A percentile compares a stretch with the other conserved stretches of the same genome.
Evolutionary conservation across 2,797 vertebrate genomes (phyloP).

Genomic region (Gymnopithys bicolor): DNA sequence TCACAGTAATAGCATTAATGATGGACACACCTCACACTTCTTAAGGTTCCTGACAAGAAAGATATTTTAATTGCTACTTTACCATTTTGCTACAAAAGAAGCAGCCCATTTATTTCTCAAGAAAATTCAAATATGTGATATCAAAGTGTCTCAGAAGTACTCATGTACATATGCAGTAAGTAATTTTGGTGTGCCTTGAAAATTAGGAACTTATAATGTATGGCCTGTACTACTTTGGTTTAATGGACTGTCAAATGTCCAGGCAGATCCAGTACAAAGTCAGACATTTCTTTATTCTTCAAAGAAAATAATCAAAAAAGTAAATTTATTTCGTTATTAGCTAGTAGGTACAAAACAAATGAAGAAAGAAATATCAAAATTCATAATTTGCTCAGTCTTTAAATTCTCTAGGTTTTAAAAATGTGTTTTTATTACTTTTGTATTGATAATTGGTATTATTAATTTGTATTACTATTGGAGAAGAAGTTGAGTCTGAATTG

Average conservation of each 20-base stretch:
- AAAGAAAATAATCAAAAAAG: conserved; percentile 60
- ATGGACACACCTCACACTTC: not conserved
- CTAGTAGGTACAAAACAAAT: conserved; percentile 62
- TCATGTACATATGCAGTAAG: not conserved
- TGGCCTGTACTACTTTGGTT: conserved; percentile 48
- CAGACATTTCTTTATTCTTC: conserved; percentile 70
- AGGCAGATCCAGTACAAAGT: conserved; percentile 42
- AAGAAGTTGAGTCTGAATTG: not conserved
- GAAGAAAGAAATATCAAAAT: conserved; percentile 5
- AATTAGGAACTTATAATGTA: conserved; percentile 58
- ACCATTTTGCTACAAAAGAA: not conserved
- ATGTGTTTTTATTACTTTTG: not conserved
- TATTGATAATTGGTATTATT: not conserved
- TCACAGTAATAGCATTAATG: not conserved
- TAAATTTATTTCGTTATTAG: conserved; percentile 69
- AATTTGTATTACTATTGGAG: not conserved
- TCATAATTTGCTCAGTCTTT: not conserved
- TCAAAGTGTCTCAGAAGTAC: not conserved
- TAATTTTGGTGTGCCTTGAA: conserved; percentile 41
- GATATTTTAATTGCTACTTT: conserved; percentile 18
- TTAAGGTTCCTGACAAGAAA: not conserved
- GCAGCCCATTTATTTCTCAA: not conserved
- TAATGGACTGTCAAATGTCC: conserved; percentile 69
- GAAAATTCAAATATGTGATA: not conserved
- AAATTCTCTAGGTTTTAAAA: not conserved